A percentile compares a stretch with the other conserved stretches of the same genome.
These are phyloP conservation scores for Cladorhizidae sp. DNA, from an alignment of 37 sponge, comb jelly and placozoan species.

Conservation along the genomic window DNA sequence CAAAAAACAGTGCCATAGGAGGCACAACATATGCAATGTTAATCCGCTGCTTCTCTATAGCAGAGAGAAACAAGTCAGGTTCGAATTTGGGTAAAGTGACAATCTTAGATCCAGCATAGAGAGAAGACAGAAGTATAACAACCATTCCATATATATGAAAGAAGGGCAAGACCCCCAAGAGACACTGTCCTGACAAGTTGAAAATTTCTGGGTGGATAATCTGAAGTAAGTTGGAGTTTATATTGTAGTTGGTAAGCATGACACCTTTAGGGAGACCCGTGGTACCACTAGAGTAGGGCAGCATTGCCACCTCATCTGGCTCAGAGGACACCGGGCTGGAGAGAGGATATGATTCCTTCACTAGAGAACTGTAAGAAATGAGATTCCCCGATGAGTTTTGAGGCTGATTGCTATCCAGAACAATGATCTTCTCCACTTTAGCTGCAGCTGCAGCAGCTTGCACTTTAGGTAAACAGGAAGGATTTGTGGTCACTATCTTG, in stretches of 20 bases:
- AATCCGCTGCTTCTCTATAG: conserved; percentile 51
- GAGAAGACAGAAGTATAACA: conserved; percentile 32
- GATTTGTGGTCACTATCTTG: conserved; percentile 58
- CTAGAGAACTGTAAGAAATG: conserved; percentile 36
- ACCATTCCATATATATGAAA: conserved; percentile 89
- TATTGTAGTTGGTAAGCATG: too few relatives aligned
- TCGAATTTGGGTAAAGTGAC: conserved; percentile 25
- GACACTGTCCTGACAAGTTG: neutral
- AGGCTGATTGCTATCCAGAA: conserved; percentile 13
- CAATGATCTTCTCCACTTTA: too few relatives aligned
- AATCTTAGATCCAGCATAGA: conserved; percentile 50
- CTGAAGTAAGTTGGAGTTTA: neutral
- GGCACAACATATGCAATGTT: conserved; percentile 69
- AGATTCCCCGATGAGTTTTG: neutral
- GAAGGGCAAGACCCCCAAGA: neutral
- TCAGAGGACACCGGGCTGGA: conserved; percentile 41
- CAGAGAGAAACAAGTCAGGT: conserved; percentile 1
- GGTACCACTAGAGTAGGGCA: conserved; percentile 60
- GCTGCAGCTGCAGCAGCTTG: conserved; percentile 34
- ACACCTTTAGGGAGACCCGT: too few relatives aligned
- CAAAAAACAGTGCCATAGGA: conserved; percentile 85
- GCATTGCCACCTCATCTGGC: conserved; percentile 43
- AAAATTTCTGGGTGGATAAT: neutral
- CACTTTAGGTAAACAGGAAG: conserved; percentile 49
- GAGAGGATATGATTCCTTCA: conserved; percentile 51